phyloP scores from a whole-genome alignment of 2,888 invertebrate genomes.

The Druceiella hillmani region DNA sequence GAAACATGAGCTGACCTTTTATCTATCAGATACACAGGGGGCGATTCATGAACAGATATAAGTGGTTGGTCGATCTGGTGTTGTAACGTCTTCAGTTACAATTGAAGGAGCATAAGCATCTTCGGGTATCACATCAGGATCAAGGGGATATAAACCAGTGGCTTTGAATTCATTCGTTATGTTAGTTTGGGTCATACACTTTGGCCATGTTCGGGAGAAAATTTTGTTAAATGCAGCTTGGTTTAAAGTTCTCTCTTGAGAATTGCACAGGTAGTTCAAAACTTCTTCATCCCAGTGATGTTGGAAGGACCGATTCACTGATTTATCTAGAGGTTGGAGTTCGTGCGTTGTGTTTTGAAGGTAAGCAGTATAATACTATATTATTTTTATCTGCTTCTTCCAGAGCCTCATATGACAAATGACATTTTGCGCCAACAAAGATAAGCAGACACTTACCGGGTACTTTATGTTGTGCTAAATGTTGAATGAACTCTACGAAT shows the following conservation, averaged over 20 bases:
- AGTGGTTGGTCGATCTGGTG: no score
- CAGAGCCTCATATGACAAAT: slow-evolving; percentile 5
- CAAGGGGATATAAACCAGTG: no score
- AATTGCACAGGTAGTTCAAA: slow-evolving; percentile 12
- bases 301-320: slow-evolving; percentile 15
- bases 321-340: slow-evolving; percentile 16
- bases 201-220: slow-evolving; percentile 16
- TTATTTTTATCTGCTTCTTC: slow-evolving; percentile 20
- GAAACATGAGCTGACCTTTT: no score
- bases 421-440: slow-evolving; percentile 15
- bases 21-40: no score
- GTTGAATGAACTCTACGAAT: slow-evolving; percentile 18
- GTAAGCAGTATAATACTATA: slow-evolving; percentile 15
- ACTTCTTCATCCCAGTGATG: slow-evolving; percentile 16
- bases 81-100: no score
- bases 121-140: no score
- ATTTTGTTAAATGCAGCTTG: slow-evolving; percentile 18
- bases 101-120: no score
- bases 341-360: slow-evolving; percentile 16
- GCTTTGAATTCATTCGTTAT: slow-evolving; percentile 12
- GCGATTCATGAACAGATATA: no score
- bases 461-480: slow-evolving; percentile 14
- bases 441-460: slow-evolving; percentile 17
- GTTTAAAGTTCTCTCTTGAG: slow-evolving; percentile 13
- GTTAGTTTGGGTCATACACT: slow-evolving; percentile 18